Base-by-base conservation (phyloP, 2,888 invertebrate genomes). In the Apocheima hispidaria region DNA sequence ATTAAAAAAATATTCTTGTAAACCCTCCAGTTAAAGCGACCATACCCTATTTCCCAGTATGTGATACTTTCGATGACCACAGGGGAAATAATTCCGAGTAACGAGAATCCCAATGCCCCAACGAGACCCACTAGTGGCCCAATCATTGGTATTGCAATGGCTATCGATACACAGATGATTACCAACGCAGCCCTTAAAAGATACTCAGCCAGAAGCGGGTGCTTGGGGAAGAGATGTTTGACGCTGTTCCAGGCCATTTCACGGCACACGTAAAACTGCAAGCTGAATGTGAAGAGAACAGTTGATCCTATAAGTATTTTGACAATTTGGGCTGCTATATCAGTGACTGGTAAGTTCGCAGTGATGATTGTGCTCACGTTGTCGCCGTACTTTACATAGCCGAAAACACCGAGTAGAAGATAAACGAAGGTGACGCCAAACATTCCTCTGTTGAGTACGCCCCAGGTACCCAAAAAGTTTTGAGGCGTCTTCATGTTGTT, bases 181-280 rank as follows among this genome's bases (percentile, higher is more conserved):
- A 49, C 49, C n/a, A 49, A 14, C 5, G 21, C 21, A n/a, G 49
- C n/a, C 9, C 49, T 33, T n/a, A 49, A 21, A 33, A 35, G 2
- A 14, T 49, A 49, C 7, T 49, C 49, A 2, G 49, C 49, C 10
- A 49, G 4, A 5, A 38, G 6, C 41, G 94, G 94, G 61, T 93
- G 93, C 69, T 94, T 94, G 35, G 88, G 88, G 76, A 93, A 95
- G 61, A 88, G 92, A 0, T 95, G 93, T 77, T 96, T 95, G 26
- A 98, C 87, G 36, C 90, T 92, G 69, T 95, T 95, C 96, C 97
- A 97, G 21, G 95, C 95, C 70, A 98, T 97, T 77, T 96, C 96
- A 65, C 97, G 92, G 74, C 98, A 97, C 9, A 98, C 98, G 84
- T 97, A 98, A 82, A 98, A 97, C 88, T 98, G 98, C 26, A 98